Conservation (phyloP, 1,140 invertebrate species). For the Coptotermes formosanus region DNA sequence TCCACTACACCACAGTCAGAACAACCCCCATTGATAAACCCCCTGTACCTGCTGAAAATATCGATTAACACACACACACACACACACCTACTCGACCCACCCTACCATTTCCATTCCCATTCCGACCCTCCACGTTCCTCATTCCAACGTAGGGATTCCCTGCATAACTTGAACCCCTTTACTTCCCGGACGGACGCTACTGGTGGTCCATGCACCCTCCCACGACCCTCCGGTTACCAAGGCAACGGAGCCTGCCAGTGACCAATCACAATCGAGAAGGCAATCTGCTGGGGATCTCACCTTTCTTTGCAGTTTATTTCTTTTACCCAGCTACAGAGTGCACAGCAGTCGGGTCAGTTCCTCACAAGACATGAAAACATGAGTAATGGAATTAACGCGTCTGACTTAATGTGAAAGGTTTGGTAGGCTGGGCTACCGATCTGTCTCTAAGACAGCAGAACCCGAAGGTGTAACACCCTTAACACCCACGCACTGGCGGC, state of each 20-base stretch:
- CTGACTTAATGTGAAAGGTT: too few relatives aligned
- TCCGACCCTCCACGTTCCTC: background rate
- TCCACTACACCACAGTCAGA: background rate
- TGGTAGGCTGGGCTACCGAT: too few relatives aligned
- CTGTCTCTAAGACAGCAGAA: too few relatives aligned
- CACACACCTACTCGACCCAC: background rate
- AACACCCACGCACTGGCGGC: too few relatives aligned
- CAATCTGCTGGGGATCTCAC: background rate
- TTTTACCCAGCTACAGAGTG: background rate
- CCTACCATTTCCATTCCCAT: background rate
- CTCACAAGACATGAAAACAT: too few relatives aligned
- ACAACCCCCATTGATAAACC: background rate
- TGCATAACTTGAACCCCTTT: constrained; percentile 11
- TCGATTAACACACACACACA: background rate
- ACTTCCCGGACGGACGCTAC: constrained; percentile 6
- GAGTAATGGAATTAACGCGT: too few relatives aligned
- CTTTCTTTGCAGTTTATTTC: background rate
- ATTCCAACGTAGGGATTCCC: background rate
- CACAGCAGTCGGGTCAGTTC: too few relatives aligned
- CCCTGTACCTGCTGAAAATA: background rate
- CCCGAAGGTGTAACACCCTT: too few relatives aligned
- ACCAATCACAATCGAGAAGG: constrained; percentile 30
- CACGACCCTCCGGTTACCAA: constrained; percentile 25
- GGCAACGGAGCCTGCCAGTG: constrained; percentile 23
- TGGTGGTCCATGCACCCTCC: constrained; percentile 15